Conservation (phyloP, 1,140 invertebrate genomes). For the Orius insidiosus region DNA sequence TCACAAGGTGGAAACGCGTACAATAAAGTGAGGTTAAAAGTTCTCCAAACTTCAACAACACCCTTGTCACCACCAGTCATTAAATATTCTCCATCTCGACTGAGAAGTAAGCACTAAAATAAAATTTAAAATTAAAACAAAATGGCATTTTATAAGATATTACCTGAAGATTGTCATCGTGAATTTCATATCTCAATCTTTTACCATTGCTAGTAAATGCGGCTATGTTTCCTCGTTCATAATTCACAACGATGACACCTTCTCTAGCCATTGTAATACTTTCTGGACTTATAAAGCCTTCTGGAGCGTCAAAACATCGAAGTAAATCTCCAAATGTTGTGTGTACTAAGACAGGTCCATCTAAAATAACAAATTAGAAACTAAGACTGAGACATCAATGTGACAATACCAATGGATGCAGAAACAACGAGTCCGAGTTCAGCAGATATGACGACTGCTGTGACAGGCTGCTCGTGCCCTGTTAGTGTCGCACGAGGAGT, state of each 20-base stretch:
- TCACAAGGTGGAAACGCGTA: conserved; percentile 96
- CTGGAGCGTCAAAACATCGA: conserved; percentile 67
- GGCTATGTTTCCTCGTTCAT: conserved; percentile 78
- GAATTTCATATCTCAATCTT: conserved; percentile 66
- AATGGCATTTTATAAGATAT: conserved; percentile 15
- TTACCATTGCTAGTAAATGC: conserved; percentile 87
- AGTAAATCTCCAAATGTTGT: conserved; percentile 97
- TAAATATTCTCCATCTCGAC: conserved; percentile 94
- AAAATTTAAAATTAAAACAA: conserved; percentile 1
- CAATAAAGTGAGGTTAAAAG: conserved; percentile 87
- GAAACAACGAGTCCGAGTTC: conserved; percentile 96
- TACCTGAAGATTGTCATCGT: conserved; percentile 91
- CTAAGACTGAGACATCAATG: conserved; percentile 15
- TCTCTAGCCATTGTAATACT: conserved; percentile 86
- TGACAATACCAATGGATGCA: conserved; percentile 58
- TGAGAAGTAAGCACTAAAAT: conserved; percentile 76
- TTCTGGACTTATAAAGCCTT: conserved; percentile 66
- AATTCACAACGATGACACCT: conserved; percentile 89
- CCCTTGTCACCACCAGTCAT: conserved; percentile 92
- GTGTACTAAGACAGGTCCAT: conserved; percentile 51
- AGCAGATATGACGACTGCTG: conserved; percentile 88
- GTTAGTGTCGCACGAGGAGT: conserved; percentile 90
- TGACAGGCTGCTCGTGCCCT: conserved; percentile 89
- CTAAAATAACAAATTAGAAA: conserved; percentile 1
- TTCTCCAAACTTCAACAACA: conserved; percentile 94